These are phyloP conservation scores for Bubo blakistoni DNA, from an alignment of 2,113 vertebrate genomes.

Conservation along the genomic window DNA sequence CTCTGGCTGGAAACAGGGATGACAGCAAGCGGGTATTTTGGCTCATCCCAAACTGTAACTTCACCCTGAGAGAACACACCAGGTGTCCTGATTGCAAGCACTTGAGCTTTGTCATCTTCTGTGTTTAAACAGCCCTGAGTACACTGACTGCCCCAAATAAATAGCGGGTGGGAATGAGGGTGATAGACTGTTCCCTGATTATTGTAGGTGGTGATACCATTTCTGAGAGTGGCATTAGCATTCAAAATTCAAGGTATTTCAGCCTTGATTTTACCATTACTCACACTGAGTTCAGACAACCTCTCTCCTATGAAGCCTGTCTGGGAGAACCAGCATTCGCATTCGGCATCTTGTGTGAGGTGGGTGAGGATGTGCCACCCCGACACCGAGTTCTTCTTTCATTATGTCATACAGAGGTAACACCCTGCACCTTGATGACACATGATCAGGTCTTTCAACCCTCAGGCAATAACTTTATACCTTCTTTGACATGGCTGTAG, in stretches of 20 bases:
- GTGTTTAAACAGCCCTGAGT: neutral
- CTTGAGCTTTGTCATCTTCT: neutral
- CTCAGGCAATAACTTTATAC: neutral
- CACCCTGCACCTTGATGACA: neutral
- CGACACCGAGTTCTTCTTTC: rapidly evolving
- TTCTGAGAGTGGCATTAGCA: neutral
- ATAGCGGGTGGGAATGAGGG: neutral
- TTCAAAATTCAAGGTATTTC: neutral
- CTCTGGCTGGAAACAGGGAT: neutral
- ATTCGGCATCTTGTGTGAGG: neutral
- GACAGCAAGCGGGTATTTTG: neutral
- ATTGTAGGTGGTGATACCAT: neutral
- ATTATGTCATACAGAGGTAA: rapidly evolving
- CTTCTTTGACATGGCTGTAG: neutral
- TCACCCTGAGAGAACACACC: neutral
- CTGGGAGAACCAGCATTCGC: neutral
- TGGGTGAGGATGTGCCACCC: neutral
- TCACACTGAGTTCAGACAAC: neutral
- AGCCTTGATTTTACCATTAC: neutral
- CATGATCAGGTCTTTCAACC: neutral
- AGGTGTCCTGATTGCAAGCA: neutral
- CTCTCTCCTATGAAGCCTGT: neutral
- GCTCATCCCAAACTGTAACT: neutral
- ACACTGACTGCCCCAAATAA: neutral
- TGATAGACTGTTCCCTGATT: neutral